Evolutionary conservation across 1,140 invertebrate genomes (phyloP).

Genomic region (Helicoverpa zea): DNA sequence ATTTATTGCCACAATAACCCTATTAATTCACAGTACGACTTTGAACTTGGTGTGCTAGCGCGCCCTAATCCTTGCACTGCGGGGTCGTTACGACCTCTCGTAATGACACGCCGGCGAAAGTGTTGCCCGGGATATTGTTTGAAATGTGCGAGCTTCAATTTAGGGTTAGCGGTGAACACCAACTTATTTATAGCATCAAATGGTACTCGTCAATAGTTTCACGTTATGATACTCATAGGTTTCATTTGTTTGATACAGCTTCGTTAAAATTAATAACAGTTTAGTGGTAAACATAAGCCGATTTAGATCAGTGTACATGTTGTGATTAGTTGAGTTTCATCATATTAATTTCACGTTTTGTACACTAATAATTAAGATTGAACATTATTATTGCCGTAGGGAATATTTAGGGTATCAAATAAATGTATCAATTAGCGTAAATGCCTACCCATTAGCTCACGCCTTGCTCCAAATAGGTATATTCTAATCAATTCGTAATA

Average conservation of each 20-base stretch:
- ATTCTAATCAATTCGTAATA: slow-evolving; percentile 49
- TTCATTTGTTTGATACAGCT: not conserved
- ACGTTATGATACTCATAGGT: not conserved
- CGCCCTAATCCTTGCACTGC: slow-evolving; percentile 51
- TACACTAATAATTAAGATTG: too few relatives aligned
- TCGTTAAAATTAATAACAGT: not conserved
- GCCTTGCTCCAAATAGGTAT: slow-evolving; percentile 28
- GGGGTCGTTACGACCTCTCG: slow-evolving; percentile 59
- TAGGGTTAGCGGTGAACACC: slow-evolving; percentile 31
- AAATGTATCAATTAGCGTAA: slow-evolving; percentile 14
- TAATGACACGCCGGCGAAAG: slow-evolving; percentile 57
- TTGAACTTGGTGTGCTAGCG: slow-evolving; percentile 63
- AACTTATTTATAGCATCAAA: slow-evolving; percentile 9
- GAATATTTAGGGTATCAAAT: not conserved
- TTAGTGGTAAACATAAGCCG: not conserved
- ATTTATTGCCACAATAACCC: slow-evolving; percentile 85
- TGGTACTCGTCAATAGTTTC: not conserved
- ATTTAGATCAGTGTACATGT: not conserved
- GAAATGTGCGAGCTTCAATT: slow-evolving; percentile 45
- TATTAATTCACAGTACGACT: slow-evolving; percentile 82
- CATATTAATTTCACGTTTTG: too few relatives aligned
- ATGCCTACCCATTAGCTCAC: slow-evolving; percentile 13
- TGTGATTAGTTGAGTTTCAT: not conserved
- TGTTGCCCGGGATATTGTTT: slow-evolving; percentile 45
- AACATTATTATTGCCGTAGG: not conserved